These are phyloP conservation scores for Sakesphorus luctuosus DNA, from an alignment of 2,113 vertebrate species.

Conservation along the genomic window DNA sequence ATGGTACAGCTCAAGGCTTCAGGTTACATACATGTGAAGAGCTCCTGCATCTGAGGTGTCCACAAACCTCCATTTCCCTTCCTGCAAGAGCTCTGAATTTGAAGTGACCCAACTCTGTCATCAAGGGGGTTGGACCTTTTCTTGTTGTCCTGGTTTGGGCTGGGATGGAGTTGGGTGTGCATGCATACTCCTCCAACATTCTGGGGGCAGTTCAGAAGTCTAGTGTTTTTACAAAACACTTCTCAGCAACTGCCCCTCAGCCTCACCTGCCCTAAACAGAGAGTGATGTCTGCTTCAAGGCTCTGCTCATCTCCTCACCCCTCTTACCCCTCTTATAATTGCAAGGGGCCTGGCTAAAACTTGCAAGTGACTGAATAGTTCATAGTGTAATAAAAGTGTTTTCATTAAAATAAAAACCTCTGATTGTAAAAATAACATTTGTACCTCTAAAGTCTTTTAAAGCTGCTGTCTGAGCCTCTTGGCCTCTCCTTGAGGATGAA, in stretches of 20 bases:
- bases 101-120: neutral
- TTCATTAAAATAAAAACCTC: neutral
- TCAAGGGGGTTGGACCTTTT: neutral
- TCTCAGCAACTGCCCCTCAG: neutral
- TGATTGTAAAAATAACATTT: neutral
- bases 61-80: neutral
- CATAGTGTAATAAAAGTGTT: neutral
- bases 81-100: neutral
- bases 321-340: fast-evolving
- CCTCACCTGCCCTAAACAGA: neutral
- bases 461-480: neutral
- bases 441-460: neutral
- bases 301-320: neutral
- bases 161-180: neutral
- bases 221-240: neutral
- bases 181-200: fast-evolving
- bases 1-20: neutral
- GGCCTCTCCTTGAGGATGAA: neutral
- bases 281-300: fast-evolving
- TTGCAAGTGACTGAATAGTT: neutral
- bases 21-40: fast-evolving
- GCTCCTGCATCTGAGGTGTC: neutral
- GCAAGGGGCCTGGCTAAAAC: neutral
- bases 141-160: neutral
- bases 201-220: no score